Conservation (phyloP, 2,888 invertebrate species). For the Ichneumon xanthorius region DNA sequence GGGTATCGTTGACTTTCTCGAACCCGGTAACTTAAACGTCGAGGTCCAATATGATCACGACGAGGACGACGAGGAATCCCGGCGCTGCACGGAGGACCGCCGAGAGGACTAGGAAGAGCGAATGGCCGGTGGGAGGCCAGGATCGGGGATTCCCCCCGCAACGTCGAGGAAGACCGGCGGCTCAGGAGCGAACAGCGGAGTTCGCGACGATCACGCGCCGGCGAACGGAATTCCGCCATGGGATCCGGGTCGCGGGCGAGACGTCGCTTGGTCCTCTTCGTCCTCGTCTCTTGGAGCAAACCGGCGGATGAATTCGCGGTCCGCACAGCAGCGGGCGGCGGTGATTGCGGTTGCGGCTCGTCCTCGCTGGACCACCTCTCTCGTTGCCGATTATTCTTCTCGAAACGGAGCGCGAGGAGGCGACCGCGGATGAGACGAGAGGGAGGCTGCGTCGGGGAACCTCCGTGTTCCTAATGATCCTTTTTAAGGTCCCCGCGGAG, state of each 20-base stretch:
- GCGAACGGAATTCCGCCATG: conserved; percentile 70
- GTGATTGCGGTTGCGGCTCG: conserved; percentile 10
- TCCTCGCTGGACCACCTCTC: conserved; percentile 17
- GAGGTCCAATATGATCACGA: conserved; percentile 74
- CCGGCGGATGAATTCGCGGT: conserved; percentile 46
- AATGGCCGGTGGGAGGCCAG: conserved; percentile 22
- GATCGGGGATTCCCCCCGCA: conserved; percentile 1
- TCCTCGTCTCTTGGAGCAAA: conserved; percentile 29
- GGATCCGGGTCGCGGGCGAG: conserved; percentile 79
- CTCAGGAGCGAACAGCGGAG: conserved; percentile 63
- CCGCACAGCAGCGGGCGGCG: neutral
- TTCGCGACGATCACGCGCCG: conserved; percentile 72
- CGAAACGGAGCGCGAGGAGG: conserved; percentile 3
- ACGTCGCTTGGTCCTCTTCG: conserved; percentile 52
- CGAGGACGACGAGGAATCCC: conserved; percentile 52
- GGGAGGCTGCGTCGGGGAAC: conserved; percentile 56
- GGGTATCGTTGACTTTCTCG: conserved; percentile 70
- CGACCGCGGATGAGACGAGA: neutral
- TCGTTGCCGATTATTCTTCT: conserved; percentile 35
- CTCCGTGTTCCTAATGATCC: conserved; percentile 72
- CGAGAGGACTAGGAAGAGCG: neutral
- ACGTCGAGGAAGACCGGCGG: conserved; percentile 35
- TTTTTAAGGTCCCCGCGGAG: conserved; percentile 69
- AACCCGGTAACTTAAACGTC: conserved; percentile 73
- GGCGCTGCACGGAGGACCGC: neutral